These are phyloP conservation scores for Catostylus mosaicus DNA, from an alignment of 30 jellyfish, hydroid and myxozoan species.

Conservation along the genomic window DNA sequence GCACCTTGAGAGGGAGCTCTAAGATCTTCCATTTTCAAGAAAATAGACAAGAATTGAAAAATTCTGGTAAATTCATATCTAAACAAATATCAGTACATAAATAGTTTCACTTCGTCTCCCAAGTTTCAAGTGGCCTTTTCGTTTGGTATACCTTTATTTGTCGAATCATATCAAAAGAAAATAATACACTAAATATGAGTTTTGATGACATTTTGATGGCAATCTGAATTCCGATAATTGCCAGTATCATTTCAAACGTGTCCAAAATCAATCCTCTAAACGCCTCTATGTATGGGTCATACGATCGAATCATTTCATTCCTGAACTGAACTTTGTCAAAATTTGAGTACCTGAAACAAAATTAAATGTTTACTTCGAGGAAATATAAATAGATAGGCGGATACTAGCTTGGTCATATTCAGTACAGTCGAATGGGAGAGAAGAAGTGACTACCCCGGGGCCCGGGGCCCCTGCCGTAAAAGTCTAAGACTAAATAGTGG, in stretches of 20 bases:
- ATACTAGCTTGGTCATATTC: no score
- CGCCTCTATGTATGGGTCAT: conserved; percentile 48
- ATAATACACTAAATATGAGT: conserved; percentile 3
- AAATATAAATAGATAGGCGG: neutral
- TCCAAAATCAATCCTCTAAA: conserved; percentile 41
- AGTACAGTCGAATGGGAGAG: no score
- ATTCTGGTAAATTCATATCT: no score
- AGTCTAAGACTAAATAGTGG: no score
- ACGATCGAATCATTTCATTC: conserved; percentile 59
- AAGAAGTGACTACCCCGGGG: no score
- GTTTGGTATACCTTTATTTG: conserved; percentile 55
- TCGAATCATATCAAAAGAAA: conserved; percentile 43
- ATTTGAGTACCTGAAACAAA: conserved; percentile 39
- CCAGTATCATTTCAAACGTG: conserved; percentile 37
- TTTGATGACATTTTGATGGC: neutral
- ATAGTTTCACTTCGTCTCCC: neutral
- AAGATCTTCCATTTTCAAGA: no score
- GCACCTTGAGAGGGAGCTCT: no score
- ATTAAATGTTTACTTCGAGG: neutral
- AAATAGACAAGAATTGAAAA: no score
- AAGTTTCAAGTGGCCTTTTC: conserved; percentile 19
- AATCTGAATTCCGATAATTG: conserved; percentile 35
- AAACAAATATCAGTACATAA: no score
- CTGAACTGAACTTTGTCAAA: conserved; percentile 61
- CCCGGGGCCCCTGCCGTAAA: no score